Evolutionary conservation across 64 coral and sea anemone genomes (phyloP), one percentile per base, ranked within the genome.

Genomic region (Cladopsammia gracilis): DNA sequence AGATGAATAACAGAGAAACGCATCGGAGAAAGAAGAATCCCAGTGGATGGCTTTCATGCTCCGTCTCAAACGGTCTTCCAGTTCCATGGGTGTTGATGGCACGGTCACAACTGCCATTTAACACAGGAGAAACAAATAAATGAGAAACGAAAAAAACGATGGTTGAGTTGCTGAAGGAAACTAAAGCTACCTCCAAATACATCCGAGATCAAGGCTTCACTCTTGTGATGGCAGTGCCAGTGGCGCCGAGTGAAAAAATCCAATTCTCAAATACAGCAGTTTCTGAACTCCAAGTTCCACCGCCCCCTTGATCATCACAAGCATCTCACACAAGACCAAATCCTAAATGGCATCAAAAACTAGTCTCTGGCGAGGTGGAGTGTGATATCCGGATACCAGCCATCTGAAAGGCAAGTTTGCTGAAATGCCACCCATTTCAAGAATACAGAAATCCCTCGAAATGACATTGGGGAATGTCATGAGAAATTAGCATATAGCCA

Each of bases 381-480:
- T 83, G 57, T 62, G 79, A 83, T 45, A 47, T 83, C 50, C 58
- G 34, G 25, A n/a, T 83, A 19, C 79, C 79, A 6, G 79, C 3
- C 14, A 13, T 43, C 56, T 83, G 18, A 82, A 62, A 42, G 1
- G 44, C 20, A 45, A 93, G 3, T 93, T 93, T 72, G 26, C 61
- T 2, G 90, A 93, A 46, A 93, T 93, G 82, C 62, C 20, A 0
- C 90, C 90, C 6, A 92, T 12, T 88, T 94, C 48, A 94, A 94
- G 50, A 89, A 94, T 60, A 73, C 69, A 42, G 76, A 83, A 3
- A 94, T 94, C 25, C 25, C 85, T 58, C 75, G 61, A 54, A 85
- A 94, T 8, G 75, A 82, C 12, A 94, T 94, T 42, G 66, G n/a
- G n/a, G n/a, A n/a, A n/a, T n/a, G n/a, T n/a, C n/a, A n/a, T n/a